Conservation (phyloP, 2,113 vertebrate species). For the Merops nubicus region DNA sequence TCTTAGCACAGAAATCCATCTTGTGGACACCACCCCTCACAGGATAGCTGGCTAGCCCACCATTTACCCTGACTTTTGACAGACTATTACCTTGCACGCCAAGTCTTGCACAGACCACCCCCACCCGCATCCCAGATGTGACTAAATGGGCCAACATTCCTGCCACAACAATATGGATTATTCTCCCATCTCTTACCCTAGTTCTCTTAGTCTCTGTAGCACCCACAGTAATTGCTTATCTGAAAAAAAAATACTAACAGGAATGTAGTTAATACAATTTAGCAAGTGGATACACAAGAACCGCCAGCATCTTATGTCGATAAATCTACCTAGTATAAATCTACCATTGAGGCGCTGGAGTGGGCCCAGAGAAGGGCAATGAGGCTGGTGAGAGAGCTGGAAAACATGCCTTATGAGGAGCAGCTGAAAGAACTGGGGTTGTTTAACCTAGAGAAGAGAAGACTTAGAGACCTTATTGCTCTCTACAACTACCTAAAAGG, state of each 20-base stretch:
- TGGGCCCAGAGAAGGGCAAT: no score
- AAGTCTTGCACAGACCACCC: background rate
- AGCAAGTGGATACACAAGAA: background rate
- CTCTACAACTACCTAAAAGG: no score
- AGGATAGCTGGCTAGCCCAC: background rate
- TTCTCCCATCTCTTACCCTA: background rate
- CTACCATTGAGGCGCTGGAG: no score
- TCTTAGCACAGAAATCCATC: background rate
- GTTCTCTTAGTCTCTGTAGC: background rate
- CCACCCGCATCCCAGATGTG: background rate
- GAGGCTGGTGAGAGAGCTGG: no score
- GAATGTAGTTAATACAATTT: background rate
- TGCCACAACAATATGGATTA: background rate
- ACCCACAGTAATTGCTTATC: background rate
- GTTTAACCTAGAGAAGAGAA: no score
- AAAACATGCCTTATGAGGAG: no score
- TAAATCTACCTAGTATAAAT: background rate
- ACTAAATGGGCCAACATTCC: background rate
- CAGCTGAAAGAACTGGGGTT: no score
- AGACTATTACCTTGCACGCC: background rate
- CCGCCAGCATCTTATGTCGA: background rate
- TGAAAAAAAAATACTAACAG: background rate
- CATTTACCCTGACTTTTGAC: background rate
- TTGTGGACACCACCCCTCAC: background rate
- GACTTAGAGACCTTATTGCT: no score